Percentiles rank a stretch among this genome's conserved stretches.
These are phyloP conservation scores for Sinella curviseta DNA, from an alignment of 1,140 invertebrate species.

Conservation along the genomic window DNA sequence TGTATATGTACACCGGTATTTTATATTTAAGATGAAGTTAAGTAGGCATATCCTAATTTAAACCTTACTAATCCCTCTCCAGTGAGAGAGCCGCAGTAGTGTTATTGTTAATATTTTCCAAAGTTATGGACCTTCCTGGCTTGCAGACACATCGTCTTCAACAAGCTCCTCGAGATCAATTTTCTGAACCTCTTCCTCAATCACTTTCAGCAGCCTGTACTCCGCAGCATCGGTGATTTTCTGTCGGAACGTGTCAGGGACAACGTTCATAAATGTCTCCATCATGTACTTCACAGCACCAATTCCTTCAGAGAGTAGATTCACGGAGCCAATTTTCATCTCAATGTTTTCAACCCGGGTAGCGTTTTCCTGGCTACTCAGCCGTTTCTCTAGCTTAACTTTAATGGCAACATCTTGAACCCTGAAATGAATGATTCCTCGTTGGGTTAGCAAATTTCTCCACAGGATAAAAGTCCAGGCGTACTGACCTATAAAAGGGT, in stretches of 20 bases:
- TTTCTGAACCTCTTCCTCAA: conserved; percentile 10
- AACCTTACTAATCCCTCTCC: no score
- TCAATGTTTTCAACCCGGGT: not conserved
- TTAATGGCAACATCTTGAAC: not conserved
- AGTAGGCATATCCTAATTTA: no score
- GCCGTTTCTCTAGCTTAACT: conserved; percentile 5
- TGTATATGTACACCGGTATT: no score
- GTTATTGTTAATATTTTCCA: no score
- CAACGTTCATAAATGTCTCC: conserved; percentile 20
- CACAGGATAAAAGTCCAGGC: not conserved
- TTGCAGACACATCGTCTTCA: not conserved
- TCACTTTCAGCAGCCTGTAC: not conserved
- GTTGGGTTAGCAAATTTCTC: not conserved
- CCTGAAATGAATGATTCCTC: not conserved
- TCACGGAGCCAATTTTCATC: not conserved
- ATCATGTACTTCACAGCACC: conserved; percentile 16
- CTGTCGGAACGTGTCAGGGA: conserved; percentile 20
- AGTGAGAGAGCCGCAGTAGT: no score
- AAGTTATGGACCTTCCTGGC: not conserved
- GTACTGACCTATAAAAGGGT: not conserved
- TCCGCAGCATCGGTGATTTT: conserved; percentile 14
- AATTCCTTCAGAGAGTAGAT: conserved; percentile 1
- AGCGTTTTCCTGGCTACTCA: not conserved
- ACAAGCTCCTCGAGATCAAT: conserved; percentile 13
- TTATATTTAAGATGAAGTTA: no score